A percentile compares a stretch with the other conserved stretches of the same genome.
phyloP scores from a whole-genome alignment of 2,888 invertebrate genomes.

The Agapostemon virescens region DNA sequence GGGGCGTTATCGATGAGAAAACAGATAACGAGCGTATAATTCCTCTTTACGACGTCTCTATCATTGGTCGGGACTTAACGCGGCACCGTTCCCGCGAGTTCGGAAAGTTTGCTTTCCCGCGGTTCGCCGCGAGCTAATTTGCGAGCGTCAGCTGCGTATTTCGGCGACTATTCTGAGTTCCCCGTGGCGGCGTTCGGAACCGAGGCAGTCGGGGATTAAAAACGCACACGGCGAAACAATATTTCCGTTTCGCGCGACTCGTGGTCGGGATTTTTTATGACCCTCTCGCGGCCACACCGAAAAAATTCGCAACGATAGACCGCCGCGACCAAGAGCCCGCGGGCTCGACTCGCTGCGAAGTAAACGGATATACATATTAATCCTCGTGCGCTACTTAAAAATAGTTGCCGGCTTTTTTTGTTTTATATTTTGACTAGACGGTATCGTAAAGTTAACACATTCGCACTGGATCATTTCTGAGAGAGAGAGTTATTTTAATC shows the following conservation, averaged over 20 bases:
- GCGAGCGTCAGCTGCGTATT: constrained; percentile 67
- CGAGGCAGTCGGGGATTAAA: constrained; percentile 36
- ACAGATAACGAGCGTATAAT: constrained; percentile 54
- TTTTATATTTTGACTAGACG: neutral
- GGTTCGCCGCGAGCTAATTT: constrained; percentile 64
- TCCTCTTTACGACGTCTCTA: constrained; percentile 48
- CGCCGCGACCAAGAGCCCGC: neutral
- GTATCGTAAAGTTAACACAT: neutral
- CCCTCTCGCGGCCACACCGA: neutral
- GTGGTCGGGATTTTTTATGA: constrained; percentile 26
- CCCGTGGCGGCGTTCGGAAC: constrained; percentile 32
- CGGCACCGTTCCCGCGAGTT: constrained; percentile 49
- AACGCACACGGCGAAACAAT: constrained; percentile 46
- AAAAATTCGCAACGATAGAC: neutral
- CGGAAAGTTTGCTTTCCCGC: constrained; percentile 55
- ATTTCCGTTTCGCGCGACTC: constrained; percentile 22
- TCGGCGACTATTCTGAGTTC: constrained; percentile 62
- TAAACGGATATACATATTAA: constrained; percentile 4
- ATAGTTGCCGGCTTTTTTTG: neutral
- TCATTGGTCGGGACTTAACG: constrained; percentile 38
- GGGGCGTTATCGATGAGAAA: constrained; percentile 43
- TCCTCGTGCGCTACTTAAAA: neutral
- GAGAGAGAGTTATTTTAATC: too few species aligned
- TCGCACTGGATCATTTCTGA: neutral
- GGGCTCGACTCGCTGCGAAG: neutral